Base-by-base conservation (phyloP, 2,888 invertebrate species). In the Tipula vernalis region DNA sequence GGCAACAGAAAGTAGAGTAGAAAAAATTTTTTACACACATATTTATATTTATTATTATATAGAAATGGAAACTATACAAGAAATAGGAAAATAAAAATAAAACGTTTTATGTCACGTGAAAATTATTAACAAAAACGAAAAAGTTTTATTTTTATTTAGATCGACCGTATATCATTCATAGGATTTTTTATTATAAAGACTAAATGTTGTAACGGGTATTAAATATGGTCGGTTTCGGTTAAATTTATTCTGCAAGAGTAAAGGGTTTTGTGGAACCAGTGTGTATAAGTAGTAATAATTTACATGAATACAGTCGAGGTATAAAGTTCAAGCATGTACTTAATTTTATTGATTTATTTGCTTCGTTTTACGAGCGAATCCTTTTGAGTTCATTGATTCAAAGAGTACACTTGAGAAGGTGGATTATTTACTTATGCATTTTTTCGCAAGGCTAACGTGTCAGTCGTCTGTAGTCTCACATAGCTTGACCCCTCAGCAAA, bases 31-130 rank as follows among this genome's bases (percentile, higher is more conserved):
- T 28, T 71, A 39, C 39, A 39, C 6, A 39, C 39, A 6, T 39
- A 71, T 71, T 8, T 84, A 15, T 84, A 84, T 84, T 84, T 84
- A 84, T 84, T 84, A 84, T n/a, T n/a, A 84, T 15, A 84, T 83
- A 36, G 36, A 83, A 83, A 83, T 39, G 12, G n/a, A 83, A 39
- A 39, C 39, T 39, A 39, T 39, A 39, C 3, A 39, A 39, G 6
- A 39, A 39, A 83, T n/a, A 83, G 36, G 10, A 13, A 84, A 36
- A 39, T 36, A 39, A 84, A 84, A 84, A 41, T 39, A n/a, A 84
- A 84, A 84, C 84, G 84, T 84, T 84, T 84, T 39, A 36, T 84
- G 84, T 84, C 84, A 84, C 84, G 84, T 84, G 84, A 84, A 71
- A 71, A 71, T 71, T 71, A 71, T 71, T 71, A 28, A 71, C 71